Conservation (phyloP, 2,113 vertebrate species). For the Grantiella picta region DNA sequence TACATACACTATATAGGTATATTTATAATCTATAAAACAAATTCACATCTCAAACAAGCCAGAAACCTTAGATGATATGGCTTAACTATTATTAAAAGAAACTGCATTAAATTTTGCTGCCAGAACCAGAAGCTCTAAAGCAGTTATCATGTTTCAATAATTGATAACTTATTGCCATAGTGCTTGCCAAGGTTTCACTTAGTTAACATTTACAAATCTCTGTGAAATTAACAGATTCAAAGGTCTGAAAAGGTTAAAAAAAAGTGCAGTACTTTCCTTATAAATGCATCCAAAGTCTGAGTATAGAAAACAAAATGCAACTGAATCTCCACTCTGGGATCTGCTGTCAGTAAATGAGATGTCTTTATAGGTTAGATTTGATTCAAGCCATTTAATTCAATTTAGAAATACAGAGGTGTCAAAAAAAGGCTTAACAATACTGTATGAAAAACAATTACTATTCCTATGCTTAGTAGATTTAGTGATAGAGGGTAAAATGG, state of each 20-base stretch:
- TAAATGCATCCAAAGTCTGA: conserved; percentile 36
- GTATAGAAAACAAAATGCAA: conserved; percentile 26
- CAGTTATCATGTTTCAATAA: conserved; percentile 42
- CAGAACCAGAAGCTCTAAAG: conserved; percentile 58
- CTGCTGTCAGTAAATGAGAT: background rate
- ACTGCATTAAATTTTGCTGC: conserved; percentile 66
- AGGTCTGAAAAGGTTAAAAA: conserved; percentile 44
- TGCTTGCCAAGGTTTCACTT: conserved; percentile 61
- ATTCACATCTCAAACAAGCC: conserved; percentile 81
- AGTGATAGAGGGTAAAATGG: background rate
- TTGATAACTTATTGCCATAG: conserved; percentile 58
- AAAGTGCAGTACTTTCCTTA: conserved; percentile 68
- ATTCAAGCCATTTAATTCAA: background rate
- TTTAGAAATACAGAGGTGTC: background rate
- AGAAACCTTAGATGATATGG: conserved; percentile 79
- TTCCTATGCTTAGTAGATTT: conserved; percentile 25
- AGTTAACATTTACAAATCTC: conserved; percentile 40
- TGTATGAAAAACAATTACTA: background rate
- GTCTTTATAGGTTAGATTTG: background rate
- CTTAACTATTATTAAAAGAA: conserved; percentile 78
- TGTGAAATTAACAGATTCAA: conserved; percentile 30
- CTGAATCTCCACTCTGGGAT: background rate
- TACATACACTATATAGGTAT: conserved; percentile 80
- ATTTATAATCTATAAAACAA: conserved; percentile 82
- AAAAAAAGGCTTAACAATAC: background rate